phyloP scores from a whole-genome alignment of 1,140 invertebrate species.

The Micrasema longulum region DNA sequence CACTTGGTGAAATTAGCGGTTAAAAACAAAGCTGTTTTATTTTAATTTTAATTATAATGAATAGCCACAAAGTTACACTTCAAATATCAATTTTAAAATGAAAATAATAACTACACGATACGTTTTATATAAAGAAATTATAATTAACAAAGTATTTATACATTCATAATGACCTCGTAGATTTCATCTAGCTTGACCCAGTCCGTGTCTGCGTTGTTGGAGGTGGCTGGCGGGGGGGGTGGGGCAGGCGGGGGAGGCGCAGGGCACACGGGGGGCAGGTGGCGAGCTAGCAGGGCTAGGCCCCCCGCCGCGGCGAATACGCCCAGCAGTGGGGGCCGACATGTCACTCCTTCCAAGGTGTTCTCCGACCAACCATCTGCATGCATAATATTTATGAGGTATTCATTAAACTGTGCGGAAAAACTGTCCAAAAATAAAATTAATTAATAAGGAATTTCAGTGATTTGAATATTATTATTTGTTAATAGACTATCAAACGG shows the following conservation, averaged over 20 bases:
- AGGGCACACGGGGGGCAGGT: slow-evolving; percentile 88
- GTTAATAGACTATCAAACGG: no score
- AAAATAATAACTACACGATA: no score
- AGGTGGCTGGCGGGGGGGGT: slow-evolving; percentile 59
- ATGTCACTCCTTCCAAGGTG: slow-evolving; percentile 54
- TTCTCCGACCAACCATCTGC: slow-evolving; percentile 33
- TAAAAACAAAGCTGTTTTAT: no score
- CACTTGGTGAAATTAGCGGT: no score
- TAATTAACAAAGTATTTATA: no score
- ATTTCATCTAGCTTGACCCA: slow-evolving; percentile 79
- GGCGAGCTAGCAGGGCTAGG: slow-evolving; percentile 86
- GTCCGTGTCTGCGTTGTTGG: slow-evolving; percentile 65
- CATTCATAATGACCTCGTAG: slow-evolving; percentile 57
- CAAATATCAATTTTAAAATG: no score
- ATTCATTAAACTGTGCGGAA: no score
- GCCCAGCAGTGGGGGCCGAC: slow-evolving; percentile 72
- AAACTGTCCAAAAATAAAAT: no score
- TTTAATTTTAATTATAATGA: no score
- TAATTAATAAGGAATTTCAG: not conserved
- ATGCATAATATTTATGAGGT: not conserved
- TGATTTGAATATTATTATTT: no score
- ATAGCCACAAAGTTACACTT: no score
- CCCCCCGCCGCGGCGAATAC: slow-evolving; percentile 89
- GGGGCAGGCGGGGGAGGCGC: slow-evolving; percentile 71
- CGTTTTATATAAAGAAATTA: no score